A percentile compares a stretch with the other conserved stretches of the same genome.
phyloP scores from a whole-genome alignment of 2,113 vertebrate species.

The Butastur rufipennis region DNA sequence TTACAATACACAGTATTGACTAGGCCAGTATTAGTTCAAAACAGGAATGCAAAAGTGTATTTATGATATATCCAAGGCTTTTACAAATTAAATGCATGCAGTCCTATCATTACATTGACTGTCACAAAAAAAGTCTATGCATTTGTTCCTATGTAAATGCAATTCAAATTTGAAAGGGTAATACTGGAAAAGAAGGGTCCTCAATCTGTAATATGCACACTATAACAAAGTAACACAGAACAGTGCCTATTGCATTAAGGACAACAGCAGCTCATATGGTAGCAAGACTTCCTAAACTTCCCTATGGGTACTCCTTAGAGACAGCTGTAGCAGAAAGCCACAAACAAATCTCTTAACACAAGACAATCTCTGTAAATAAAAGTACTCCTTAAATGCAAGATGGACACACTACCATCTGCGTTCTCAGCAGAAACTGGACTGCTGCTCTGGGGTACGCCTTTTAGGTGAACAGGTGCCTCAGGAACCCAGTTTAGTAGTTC shows the following conservation, averaged over 20 bases:
- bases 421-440: neutral
- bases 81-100: neutral
- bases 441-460: neutral
- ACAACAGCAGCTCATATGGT: neutral
- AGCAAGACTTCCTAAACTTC: neutral
- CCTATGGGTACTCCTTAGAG: neutral
- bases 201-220: neutral
- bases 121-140: neutral
- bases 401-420: neutral
- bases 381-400: neutral
- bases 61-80: neutral
- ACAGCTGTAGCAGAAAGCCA: neutral
- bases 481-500: neutral
- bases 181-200: neutral
- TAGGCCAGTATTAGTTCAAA: neutral
- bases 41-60: neutral
- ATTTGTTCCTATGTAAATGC: neutral
- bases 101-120: neutral
- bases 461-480: neutral
- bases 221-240: neutral
- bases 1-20: neutral
- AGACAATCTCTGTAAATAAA: neutral
- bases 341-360: neutral
- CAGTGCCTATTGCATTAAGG: neutral
- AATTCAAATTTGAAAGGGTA: neutral